These are phyloP conservation scores for Archilochus colubris DNA, from an alignment of 2,113 vertebrate species.

Conservation along the genomic window DNA sequence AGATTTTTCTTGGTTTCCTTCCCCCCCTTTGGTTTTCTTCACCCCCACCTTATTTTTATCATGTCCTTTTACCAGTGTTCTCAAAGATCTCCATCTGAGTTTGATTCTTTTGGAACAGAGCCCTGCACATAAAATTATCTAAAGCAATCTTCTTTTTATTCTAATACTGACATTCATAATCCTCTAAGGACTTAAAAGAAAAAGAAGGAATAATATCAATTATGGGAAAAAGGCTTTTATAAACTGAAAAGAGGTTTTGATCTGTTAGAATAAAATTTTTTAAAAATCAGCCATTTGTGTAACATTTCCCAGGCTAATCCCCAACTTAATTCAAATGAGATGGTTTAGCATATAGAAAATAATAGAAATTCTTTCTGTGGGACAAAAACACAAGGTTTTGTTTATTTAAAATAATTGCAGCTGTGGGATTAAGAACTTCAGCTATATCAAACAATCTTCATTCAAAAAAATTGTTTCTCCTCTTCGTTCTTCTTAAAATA, in stretches of 20 bases:
- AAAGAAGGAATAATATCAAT: conserved; percentile 59
- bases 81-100: conserved; percentile 47
- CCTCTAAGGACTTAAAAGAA: conserved; percentile 56
- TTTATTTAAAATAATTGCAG: conserved; percentile 61
- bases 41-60: conserved; percentile 41
- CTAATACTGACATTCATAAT: conserved; percentile 59
- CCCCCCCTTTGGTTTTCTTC: neutral
- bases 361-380: conserved; percentile 33
- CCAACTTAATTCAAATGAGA: conserved; percentile 36
- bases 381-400: conserved; percentile 35
- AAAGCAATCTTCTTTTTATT: conserved; percentile 58
- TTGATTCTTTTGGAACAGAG: conserved; percentile 50
- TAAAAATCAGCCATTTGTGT: neutral
- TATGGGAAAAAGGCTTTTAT: conserved; percentile 65
- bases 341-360: conserved; percentile 34
- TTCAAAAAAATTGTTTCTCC: neutral
- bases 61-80: conserved; percentile 10
- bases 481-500: neutral
- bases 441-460: neutral
- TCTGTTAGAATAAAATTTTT: conserved; percentile 26
- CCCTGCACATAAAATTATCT: conserved; percentile 63
- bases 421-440: conserved; percentile 19
- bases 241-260: conserved; percentile 55
- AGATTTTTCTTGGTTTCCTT: neutral
- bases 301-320: conserved; percentile 62